Conservation (phyloP, 2,797 vertebrate genomes). For the Carduelis carduelis region DNA sequence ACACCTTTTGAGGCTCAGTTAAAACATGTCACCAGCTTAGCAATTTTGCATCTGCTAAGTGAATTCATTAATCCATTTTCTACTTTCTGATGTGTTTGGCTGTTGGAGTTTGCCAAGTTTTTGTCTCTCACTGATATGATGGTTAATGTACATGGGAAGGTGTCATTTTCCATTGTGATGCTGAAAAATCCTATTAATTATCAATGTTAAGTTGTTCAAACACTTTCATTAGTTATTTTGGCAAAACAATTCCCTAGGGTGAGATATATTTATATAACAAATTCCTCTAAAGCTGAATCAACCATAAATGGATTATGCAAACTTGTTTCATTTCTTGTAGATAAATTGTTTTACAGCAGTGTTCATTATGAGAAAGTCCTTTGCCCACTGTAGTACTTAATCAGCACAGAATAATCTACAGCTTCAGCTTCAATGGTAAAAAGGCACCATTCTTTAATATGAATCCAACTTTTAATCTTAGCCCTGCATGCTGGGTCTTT, state of each 20-base stretch:
- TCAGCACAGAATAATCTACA: slow-evolving; percentile 53
- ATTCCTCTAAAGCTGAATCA: slow-evolving; percentile 45
- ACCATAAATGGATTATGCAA: slow-evolving; percentile 56
- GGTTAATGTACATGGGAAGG: background rate
- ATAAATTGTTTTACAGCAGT: slow-evolving; percentile 48
- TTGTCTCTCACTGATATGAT: background rate
- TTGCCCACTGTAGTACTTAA: slow-evolving; percentile 33
- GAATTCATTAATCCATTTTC: background rate
- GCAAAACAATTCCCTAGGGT: slow-evolving; percentile 22
- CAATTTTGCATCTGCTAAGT: background rate
- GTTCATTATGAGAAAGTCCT: slow-evolving; percentile 43
- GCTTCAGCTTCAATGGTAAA: slow-evolving; percentile 5
- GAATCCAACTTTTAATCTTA: slow-evolving; percentile 51
- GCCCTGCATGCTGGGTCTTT: background rate
- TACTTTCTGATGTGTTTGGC: background rate
- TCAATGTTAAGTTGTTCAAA: slow-evolving; percentile 57
- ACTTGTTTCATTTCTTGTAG: slow-evolving; percentile 46
- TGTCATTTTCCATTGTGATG: slow-evolving; percentile 12
- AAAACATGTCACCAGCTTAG: background rate
- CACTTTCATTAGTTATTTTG: slow-evolving; percentile 59
- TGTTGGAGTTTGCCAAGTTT: slow-evolving; percentile 38
- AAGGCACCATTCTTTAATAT: slow-evolving; percentile 43
- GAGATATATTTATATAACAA: slow-evolving; percentile 58
- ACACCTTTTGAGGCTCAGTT: background rate
- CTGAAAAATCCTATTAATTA: slow-evolving; percentile 68